Evolutionary conservation across 2,113 vertebrate genomes (phyloP), one percentile per base, ranked within the genome.

Genomic region (Lepisosteus oculatus): DNA sequence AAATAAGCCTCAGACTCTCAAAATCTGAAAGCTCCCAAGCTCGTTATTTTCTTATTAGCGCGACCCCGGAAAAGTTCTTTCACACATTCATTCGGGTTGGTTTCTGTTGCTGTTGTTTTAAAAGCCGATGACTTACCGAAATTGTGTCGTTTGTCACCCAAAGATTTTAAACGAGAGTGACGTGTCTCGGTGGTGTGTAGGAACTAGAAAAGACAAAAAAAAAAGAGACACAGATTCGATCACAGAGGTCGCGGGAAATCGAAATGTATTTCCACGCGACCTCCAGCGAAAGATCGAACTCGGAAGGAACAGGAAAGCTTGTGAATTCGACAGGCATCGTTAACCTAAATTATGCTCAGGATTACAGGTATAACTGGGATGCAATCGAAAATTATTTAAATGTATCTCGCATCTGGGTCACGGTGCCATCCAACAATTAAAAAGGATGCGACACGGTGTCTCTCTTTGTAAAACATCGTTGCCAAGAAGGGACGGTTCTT

Each of bases 91-190:
- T 29, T 29, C 17, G 17, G 17, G 17, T 29, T 29, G 17, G 17
- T 29, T 29, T 29, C 17, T 29, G 17, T 29, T 29, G 17, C 17
- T 29, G 17, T 43, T 43, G 7, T 65, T 65, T 65, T 75, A 13
- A 77, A 73, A 74, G 14, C 68, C 17, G 14, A n/a, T 76, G 73
- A 93, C 93, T 94, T 83, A 95, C 93, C 92, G 75, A 8, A 73
- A 85, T 79, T 83, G 76, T 70, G 85, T 72, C 73, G 79, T 79
- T 81, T 89, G 84, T 87, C 73, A 88, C 74, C 81, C 72, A 80
- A 71, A 85, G 79, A 84, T 76, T 69, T 80, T 77, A 83, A 74
- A 79, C 77, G 85, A 80, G 78, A 73, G 78, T 81, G 69, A 69
- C 15, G 82, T 72, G 77, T 80, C 86, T 84, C 66, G 85, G 83